Conservation (phyloP, 2,797 vertebrate genomes). For the Miichthys miiuy region DNA sequence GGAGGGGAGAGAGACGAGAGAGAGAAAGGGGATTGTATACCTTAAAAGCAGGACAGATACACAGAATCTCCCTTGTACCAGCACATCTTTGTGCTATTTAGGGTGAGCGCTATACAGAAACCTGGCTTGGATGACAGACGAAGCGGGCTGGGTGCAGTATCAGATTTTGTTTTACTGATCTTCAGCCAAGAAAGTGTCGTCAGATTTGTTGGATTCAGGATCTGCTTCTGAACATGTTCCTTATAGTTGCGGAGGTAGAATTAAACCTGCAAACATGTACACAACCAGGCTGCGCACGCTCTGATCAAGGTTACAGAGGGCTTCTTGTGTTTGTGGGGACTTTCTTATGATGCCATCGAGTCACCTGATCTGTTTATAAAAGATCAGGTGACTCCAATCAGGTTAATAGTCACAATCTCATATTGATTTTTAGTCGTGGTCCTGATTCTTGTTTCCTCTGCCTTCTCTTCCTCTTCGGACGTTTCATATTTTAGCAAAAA, state of each 20-base stretch:
- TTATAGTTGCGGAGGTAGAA: constrained; percentile 24
- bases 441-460: background rate
- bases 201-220: constrained; percentile 30
- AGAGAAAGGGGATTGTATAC: constrained; percentile 27
- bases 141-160: constrained; percentile 48
- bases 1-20: constrained; percentile 28
- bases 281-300: background rate
- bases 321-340: background rate
- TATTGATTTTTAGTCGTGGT: background rate
- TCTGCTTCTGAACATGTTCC: constrained; percentile 4
- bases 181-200: constrained; percentile 46
- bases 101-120: constrained; percentile 39
- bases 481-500: background rate
- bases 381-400: background rate
- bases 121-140: constrained; percentile 58
- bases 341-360: background rate
- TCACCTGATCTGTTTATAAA: background rate
- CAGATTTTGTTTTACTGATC: constrained; percentile 51
- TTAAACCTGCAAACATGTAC: constrained; percentile 14
- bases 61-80: constrained; percentile 18
- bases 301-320: background rate
- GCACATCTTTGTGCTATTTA: constrained; percentile 50
- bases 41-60: constrained; percentile 39
- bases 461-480: no score
- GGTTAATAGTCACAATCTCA: background rate